phyloP scores from a whole-genome alignment of 64 coral and sea anemone species.

The Porites australiensis region DNA sequence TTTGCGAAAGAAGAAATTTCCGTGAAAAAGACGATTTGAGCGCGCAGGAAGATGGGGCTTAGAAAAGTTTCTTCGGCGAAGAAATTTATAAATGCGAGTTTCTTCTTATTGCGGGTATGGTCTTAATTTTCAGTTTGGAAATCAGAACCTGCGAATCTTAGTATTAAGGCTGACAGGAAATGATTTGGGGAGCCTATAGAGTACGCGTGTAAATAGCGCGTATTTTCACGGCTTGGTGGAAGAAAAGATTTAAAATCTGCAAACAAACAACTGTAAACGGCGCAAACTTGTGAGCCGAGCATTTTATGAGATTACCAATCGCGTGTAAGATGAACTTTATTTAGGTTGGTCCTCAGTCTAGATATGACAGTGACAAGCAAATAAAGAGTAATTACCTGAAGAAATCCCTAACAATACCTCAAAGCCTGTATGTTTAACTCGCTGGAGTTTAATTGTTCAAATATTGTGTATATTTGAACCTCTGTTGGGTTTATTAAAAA shows the following conservation, averaged over 20 bases:
- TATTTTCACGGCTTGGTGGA: slow-evolving; percentile 38
- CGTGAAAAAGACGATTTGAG: not conserved
- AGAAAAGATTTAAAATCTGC: slow-evolving; percentile 74
- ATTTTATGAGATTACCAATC: slow-evolving; percentile 71
- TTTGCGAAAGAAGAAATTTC: not conserved
- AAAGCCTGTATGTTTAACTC: slow-evolving; percentile 87
- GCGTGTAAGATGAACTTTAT: slow-evolving; percentile 37
- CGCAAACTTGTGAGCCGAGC: slow-evolving; percentile 12
- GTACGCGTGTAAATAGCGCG: slow-evolving; percentile 63
- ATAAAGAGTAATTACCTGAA: slow-evolving; percentile 91
- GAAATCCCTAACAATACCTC: slow-evolving; percentile 86
- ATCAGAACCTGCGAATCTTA: slow-evolving; percentile 89
- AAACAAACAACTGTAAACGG: slow-evolving; percentile 76
- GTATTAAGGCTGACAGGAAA: slow-evolving; percentile 89
- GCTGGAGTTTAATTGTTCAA: slow-evolving; percentile 85
- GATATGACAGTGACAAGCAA: slow-evolving; percentile 77
- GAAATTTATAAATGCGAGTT: slow-evolving; percentile 65
- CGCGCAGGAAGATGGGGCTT: not conserved
- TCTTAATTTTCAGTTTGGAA: slow-evolving; percentile 74
- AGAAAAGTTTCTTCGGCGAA: slow-evolving; percentile 19
- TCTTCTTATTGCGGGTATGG: slow-evolving; percentile 30
- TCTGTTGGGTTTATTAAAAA: slow-evolving; percentile 75
- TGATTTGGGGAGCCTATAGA: slow-evolving; percentile 69
- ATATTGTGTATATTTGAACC: slow-evolving; percentile 49
- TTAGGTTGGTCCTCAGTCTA: slow-evolving; percentile 50